Percentiles rank a stretch among this genome's conserved stretches.
Conservation (phyloP, 2,797 vertebrate genomes). For the Myotis vivesi region DNA sequence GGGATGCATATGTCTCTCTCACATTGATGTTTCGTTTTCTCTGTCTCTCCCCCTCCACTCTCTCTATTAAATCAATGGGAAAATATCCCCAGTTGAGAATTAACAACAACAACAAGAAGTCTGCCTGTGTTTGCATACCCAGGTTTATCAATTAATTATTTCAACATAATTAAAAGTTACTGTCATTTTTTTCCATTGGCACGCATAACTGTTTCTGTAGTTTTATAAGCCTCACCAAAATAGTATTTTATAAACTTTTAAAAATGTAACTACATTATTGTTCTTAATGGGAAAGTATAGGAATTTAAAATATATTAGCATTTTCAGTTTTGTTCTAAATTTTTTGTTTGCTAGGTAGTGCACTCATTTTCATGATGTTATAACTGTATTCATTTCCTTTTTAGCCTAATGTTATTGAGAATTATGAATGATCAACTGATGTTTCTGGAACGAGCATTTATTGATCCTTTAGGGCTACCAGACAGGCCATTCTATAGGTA, state of each 20-base stretch:
- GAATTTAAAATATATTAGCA: background rate
- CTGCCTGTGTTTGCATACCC: background rate
- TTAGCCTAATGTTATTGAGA: constrained; percentile 89
- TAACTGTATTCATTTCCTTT: constrained; percentile 23
- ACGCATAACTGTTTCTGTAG: background rate
- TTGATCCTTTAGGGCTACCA: constrained; percentile 94
- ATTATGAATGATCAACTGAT: constrained; percentile 94
- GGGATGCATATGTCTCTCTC: no score
- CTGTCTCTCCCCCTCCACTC: no score
- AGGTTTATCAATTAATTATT: background rate
- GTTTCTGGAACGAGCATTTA: constrained; percentile 95
- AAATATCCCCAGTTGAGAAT: no score
- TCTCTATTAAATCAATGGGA: no score
- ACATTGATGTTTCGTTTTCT: no score
- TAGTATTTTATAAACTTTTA: background rate
- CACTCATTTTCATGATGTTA: background rate
- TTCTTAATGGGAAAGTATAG: background rate
- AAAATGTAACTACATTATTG: background rate
- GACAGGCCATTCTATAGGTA: constrained; percentile 95
- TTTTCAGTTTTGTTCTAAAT: constrained; percentile 27
- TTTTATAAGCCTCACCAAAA: background rate
- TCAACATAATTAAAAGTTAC: background rate
- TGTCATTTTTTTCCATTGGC: background rate
- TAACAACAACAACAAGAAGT: background rate
- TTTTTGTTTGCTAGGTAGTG: background rate